Evolutionary conservation across 2,113 vertebrate genomes (phyloP).

Genomic region (Telmatochromis sp.): DNA sequence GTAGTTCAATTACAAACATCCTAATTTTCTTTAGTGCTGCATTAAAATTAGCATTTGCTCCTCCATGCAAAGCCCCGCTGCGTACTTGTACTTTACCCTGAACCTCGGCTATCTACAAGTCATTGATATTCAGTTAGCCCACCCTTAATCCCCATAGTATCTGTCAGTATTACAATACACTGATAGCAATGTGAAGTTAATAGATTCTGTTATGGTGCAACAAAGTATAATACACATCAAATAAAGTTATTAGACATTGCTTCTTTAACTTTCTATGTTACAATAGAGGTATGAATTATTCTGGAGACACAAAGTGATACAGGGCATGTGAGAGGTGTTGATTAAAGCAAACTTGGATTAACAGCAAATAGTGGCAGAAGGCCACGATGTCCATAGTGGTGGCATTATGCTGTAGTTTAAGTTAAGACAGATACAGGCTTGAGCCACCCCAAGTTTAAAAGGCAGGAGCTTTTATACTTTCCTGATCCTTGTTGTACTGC

Average conservation of each 20-base stretch:
- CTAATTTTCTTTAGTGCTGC: slow-evolving; percentile 21
- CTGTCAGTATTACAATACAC: not conserved
- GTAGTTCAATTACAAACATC: slow-evolving; percentile 12
- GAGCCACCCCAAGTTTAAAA: not conserved
- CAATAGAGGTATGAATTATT: not conserved
- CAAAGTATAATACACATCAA: not conserved
- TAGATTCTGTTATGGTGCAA: not conserved
- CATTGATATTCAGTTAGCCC: slow-evolving; percentile 42
- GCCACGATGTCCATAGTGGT: not conserved
- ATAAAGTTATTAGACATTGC: not conserved
- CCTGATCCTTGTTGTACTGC: not conserved
- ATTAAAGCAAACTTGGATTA: not conserved
- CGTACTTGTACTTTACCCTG: slow-evolving; percentile 14
- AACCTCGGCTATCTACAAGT: slow-evolving; percentile 15
- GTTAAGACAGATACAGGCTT: not conserved
- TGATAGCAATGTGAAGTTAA: not conserved
- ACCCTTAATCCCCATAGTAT: not conserved
- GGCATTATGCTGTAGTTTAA: not conserved
- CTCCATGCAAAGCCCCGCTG: not conserved
- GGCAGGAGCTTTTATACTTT: not conserved
- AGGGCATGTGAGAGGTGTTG: not conserved
- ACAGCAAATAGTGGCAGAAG: not conserved
- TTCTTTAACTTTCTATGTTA: not conserved
- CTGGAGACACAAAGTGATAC: not conserved
- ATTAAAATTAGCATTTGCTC: slow-evolving; percentile 20